Conservation (phyloP, 2,888 invertebrate genomes). For the Emmelina monodactyla region DNA sequence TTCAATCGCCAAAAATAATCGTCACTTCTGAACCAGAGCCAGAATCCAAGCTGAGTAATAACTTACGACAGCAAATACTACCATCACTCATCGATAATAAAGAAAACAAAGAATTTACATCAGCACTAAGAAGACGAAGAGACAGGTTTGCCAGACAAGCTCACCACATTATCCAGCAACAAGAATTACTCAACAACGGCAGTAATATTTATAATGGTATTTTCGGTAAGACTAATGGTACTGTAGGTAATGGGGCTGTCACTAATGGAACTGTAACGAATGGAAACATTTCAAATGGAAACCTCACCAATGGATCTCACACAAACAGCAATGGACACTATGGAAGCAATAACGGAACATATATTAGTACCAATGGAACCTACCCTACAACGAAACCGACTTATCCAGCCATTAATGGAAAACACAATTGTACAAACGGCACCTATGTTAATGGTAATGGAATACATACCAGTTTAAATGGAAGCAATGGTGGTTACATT, state of each 20-base stretch:
- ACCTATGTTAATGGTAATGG: conserved; percentile 8
- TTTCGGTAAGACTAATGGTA: conserved; percentile 21
- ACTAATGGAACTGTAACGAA: conserved; percentile 13
- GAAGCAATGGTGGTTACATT: conserved; percentile 2
- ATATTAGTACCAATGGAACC: background rate
- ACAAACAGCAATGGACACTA: conserved; percentile 21
- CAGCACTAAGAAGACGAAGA: conserved; percentile 79
- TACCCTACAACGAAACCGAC: conserved; percentile 18
- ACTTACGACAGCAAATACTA: too few species aligned
- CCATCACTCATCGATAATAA: conserved; percentile 39
- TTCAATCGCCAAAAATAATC: too few species aligned
- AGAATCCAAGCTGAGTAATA: too few species aligned
- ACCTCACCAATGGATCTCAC: conserved; percentile 20
- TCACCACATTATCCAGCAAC: conserved; percentile 83
- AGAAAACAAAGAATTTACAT: conserved; percentile 76
- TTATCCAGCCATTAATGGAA: conserved; percentile 21
- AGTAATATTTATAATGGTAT: conserved; percentile 30
- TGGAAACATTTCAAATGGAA: conserved; percentile 14
- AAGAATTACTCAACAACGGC: conserved; percentile 64
- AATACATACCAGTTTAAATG: conserved; percentile 14
- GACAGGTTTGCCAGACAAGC: conserved; percentile 86
- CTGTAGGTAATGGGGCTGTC: conserved; percentile 14
- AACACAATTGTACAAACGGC: conserved; percentile 1
- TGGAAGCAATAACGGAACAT: conserved; percentile 15
- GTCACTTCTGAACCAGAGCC: too few species aligned